Conservation (phyloP, 2,797 vertebrate species). For the Centroberyx gerrardi region DNA sequence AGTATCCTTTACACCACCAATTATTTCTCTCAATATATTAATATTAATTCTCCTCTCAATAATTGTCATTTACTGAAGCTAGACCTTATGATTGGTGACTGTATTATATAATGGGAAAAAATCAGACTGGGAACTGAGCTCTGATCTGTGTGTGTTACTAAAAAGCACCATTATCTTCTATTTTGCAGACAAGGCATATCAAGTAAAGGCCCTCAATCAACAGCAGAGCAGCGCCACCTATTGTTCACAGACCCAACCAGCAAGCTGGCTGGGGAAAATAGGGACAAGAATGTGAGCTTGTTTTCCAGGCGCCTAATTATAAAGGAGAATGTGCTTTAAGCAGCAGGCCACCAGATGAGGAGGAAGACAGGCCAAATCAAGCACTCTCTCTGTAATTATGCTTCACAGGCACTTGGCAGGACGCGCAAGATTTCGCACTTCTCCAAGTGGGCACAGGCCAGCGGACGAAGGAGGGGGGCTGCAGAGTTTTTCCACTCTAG, state of each 20-base stretch:
- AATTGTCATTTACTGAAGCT: not conserved
- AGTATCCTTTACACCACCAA: not conserved
- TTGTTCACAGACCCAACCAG: constrained; percentile 54
- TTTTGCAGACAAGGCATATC: not conserved
- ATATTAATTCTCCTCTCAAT: not conserved
- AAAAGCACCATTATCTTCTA: not conserved
- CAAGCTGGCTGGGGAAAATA: constrained; percentile 42
- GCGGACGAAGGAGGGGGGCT: constrained; percentile 65
- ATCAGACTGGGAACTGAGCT: not conserved
- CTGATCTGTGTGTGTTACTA: not conserved
- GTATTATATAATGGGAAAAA: not conserved
- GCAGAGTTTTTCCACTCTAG: constrained; percentile 79
- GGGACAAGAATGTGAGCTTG: constrained; percentile 76
- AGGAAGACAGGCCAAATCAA: constrained; percentile 89
- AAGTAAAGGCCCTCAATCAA: constrained; percentile 9
- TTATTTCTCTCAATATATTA: not conserved
- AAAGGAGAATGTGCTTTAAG: constrained; percentile 84
- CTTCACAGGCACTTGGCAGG: constrained; percentile 84
- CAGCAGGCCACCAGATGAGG: constrained; percentile 90
- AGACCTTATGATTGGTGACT: not conserved
- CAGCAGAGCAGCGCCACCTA: constrained; percentile 80
- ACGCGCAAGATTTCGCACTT: constrained; percentile 85
- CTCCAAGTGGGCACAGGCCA: constrained; percentile 75
- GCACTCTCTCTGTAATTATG: constrained; percentile 87
- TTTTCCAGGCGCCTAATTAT: constrained; percentile 88